These are phyloP conservation scores for Herpetotheres cachinnans DNA, from an alignment of 2,113 vertebrate species.

Conservation along the genomic window DNA sequence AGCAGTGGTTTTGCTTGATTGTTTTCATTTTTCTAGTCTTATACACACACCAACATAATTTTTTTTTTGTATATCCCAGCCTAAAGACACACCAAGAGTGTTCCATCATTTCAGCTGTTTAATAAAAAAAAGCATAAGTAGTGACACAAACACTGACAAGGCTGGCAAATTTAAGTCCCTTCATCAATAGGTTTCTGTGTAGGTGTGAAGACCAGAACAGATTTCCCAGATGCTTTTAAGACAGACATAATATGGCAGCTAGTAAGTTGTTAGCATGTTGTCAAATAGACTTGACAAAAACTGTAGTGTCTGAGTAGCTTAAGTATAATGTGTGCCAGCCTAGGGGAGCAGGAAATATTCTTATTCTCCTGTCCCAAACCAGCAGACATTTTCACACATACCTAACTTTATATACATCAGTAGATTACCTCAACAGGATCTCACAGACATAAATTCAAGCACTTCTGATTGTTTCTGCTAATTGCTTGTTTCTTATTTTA, in stretches of 20 bases:
- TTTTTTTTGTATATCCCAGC: not conserved
- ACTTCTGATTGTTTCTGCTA: not conserved
- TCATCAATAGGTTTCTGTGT: not conserved
- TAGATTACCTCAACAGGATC: not conserved
- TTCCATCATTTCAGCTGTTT: not conserved
- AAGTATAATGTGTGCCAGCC: not conserved
- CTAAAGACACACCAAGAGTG: not conserved
- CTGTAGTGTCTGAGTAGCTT: not conserved
- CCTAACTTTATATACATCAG: not conserved
- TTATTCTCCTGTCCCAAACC: not conserved
- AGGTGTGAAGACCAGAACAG: not conserved
- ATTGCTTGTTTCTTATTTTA: not conserved
- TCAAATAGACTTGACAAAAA: not conserved
- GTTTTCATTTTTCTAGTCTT: not conserved
- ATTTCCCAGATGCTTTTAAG: not conserved
- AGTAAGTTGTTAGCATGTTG: not conserved
- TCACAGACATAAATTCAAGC: not conserved
- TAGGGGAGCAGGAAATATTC: not conserved
- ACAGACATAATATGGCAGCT: not conserved
- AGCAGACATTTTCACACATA: not conserved
- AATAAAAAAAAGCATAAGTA: not conserved
- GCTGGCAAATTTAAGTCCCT: not conserved
- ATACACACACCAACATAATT: not conserved
- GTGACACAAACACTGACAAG: not conserved
- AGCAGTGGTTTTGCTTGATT: not conserved